phyloP scores from a whole-genome alignment of 1,140 invertebrate species.

The Stenopsyche tienmushanensis region DNA sequence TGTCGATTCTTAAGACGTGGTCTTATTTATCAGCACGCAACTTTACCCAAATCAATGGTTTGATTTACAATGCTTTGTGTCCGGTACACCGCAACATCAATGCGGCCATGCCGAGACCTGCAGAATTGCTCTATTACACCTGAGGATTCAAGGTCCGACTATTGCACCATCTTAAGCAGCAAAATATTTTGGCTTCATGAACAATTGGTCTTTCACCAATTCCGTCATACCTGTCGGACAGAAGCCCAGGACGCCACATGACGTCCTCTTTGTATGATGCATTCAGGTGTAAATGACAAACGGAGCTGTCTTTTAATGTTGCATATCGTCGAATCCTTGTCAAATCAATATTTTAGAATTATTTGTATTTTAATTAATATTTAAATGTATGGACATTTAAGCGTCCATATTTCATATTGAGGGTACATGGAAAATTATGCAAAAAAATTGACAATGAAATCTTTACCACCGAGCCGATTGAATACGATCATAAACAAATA shows the following conservation, averaged over 20 bases:
- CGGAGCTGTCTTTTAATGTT: too few relatives aligned
- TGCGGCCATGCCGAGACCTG: background rate
- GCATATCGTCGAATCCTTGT: too few relatives aligned
- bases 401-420: too few relatives aligned
- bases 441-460: too few relatives aligned
- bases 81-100: conserved; percentile 15
- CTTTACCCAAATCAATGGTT: background rate
- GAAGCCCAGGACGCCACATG: conserved; percentile 8
- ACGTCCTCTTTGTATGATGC: conserved; percentile 5
- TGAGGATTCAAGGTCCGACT: background rate
- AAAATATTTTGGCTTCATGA: conserved; percentile 19
- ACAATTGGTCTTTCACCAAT: conserved; percentile 1
- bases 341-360: too few relatives aligned
- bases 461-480: too few relatives aligned
- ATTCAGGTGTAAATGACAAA: too few relatives aligned
- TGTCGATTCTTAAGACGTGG: background rate
- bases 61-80: conserved; percentile 12
- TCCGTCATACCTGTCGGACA: conserved; percentile 17
- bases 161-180: background rate
- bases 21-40: background rate
- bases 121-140: conserved; percentile 23
- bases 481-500: too few relatives aligned
- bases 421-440: too few relatives aligned
- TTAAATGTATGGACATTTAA: too few relatives aligned
- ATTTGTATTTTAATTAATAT: too few relatives aligned